Evolutionary conservation across 2,113 vertebrate species (phyloP), one percentile per base, ranked within the genome.

Genomic region (Brachypodius melanocephalos): DNA sequence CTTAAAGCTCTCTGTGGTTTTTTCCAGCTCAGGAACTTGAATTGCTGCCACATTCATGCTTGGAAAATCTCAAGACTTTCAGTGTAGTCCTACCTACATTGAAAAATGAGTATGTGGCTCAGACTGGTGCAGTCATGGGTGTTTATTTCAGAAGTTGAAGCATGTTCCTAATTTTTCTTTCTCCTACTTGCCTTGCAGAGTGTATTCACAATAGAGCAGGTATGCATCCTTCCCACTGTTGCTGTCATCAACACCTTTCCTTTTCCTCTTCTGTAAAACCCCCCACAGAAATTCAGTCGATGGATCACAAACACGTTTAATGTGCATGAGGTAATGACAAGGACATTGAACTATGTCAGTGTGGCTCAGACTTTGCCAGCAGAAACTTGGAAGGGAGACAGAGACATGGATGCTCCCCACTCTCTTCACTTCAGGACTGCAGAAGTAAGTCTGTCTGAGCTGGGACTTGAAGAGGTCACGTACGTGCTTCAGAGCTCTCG

Each of bases 1-100:
- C 55, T 88, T 90, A 59, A 77, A 86, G 38, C 34, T 55, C 46
- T 86, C 34, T 58, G 51, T 58, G 32, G 0, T 9, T 72, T 92
- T 71, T 89, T 88, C 73, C 49, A 92, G 34, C 57, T 86, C 51
- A 62, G 80, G 66, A 88, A 82, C 62, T 90, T 96, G 96, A 93
- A 88, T 85, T 62, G 38, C 34, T 85, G 62, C 93, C 90, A 85
- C 17, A 52, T 73, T 75, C 25, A 38, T 17, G 22, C 59, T 80
- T 93, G 67, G 55, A 85, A 93, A 93, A 91, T 45, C 22, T 57
- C n/a, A 81, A 82, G 61, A 42, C 46, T 90, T 87, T 75, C 28
- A 40, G 4, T 66, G 42, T 49, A 54, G 57, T 57, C 21, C 29
- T 90, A 38, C 17, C 46, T 90, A 43, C 29, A 22, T 3, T 66